A percentile compares a stretch with the other conserved stretches of the same genome.
These are phyloP conservation scores for Mesitornis unicolor DNA, from an alignment of 2,113 vertebrate species.

Conservation along the genomic window DNA sequence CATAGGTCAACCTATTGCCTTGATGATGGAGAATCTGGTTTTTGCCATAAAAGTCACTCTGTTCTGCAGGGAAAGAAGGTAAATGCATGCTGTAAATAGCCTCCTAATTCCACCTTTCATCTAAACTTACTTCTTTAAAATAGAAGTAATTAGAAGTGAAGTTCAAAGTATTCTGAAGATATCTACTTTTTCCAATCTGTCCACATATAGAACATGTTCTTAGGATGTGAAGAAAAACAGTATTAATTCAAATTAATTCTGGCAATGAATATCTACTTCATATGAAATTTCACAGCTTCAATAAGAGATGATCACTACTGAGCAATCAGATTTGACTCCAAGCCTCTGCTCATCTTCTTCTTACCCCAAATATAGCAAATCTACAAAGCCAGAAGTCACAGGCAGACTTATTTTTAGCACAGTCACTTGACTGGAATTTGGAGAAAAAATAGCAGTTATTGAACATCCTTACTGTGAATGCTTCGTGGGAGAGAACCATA, in stretches of 20 bases:
- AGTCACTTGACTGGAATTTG: constrained; percentile 24
- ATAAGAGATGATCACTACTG: background rate
- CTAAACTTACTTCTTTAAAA: background rate
- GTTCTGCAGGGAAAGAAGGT: background rate
- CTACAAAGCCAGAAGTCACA: constrained; percentile 17
- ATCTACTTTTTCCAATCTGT: background rate
- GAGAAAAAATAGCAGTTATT: constrained; percentile 39
- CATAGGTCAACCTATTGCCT: background rate
- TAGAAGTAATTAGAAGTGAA: background rate
- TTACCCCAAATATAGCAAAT: background rate
- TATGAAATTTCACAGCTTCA: background rate
- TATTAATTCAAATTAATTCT: background rate
- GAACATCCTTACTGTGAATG: constrained; percentile 21
- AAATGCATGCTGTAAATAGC: background rate
- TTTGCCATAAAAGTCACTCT: background rate
- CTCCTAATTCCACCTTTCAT: background rate
- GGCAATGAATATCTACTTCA: background rate
- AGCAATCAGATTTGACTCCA: background rate
- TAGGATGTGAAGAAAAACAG: background rate
- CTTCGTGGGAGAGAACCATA: background rate
- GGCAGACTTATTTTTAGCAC: constrained; percentile 30
- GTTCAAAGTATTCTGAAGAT: background rate
- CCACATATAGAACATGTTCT: background rate
- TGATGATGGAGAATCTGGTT: background rate
- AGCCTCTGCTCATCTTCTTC: background rate